These are phyloP conservation scores for Eulemur mongoz DNA, from an alignment of 2,797 vertebrate genomes.

Conservation along the genomic window DNA sequence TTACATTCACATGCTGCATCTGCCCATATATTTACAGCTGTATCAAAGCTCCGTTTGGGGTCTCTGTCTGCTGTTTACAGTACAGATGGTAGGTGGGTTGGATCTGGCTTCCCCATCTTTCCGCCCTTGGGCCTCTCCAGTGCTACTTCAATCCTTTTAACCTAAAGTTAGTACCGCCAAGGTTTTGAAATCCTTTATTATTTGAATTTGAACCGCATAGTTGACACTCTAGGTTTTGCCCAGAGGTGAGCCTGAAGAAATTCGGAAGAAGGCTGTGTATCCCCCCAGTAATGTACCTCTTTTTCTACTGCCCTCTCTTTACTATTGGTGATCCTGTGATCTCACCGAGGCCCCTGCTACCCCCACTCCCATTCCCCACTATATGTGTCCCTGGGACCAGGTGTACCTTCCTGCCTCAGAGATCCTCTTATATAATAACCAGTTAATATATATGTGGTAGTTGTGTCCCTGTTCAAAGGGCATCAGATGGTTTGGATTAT, in stretches of 20 bases:
- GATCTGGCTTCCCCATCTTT: not conserved
- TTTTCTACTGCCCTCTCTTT: not conserved
- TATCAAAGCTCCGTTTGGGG: not conserved
- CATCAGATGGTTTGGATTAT: not conserved
- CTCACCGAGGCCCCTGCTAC: accelerated
- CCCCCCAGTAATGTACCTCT: not conserved
- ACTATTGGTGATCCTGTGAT: not conserved
- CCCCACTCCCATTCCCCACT: accelerated
- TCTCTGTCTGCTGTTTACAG: not conserved
- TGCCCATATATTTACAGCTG: not conserved
- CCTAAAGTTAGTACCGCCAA: not conserved
- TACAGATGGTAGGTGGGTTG: not conserved
- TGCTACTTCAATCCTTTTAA: not conserved
- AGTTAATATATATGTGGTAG: not conserved
- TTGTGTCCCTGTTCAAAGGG: not conserved
- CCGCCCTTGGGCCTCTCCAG: not conserved
- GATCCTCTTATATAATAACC: not conserved
- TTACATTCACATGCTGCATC: not conserved
- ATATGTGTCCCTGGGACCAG: not conserved
- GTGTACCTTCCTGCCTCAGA: not conserved
- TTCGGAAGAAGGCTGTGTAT: not conserved
- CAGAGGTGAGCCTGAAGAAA: not conserved
- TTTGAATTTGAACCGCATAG: not conserved
- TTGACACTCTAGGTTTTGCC: not conserved
- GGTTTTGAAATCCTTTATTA: not conserved